Conservation (phyloP, 2,797 vertebrate species). For the Tadarida brasiliensis region DNA sequence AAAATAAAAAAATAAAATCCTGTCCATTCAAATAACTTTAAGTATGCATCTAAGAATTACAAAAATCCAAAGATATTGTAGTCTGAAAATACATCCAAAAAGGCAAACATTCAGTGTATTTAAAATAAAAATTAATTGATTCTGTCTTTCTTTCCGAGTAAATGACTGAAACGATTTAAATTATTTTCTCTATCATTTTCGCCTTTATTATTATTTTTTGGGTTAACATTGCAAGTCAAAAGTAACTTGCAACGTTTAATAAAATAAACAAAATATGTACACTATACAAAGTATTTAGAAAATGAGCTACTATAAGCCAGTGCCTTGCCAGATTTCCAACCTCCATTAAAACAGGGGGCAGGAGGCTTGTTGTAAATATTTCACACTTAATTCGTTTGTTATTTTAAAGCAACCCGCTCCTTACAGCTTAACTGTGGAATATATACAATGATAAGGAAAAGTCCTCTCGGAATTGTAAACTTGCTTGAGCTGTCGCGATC, state of each 20-base stretch:
- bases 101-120: background rate
- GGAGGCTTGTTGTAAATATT: constrained; percentile 80
- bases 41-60: background rate
- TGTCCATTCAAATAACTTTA: constrained; percentile 26
- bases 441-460: constrained; percentile 74
- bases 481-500: constrained; percentile 76
- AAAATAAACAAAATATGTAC: constrained; percentile 29
- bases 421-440: constrained; percentile 69
- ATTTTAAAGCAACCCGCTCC: constrained; percentile 76
- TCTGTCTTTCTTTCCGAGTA: background rate
- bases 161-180: background rate
- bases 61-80: background rate
- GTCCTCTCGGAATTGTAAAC: constrained; percentile 78
- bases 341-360: constrained; percentile 75
- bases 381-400: constrained; percentile 84
- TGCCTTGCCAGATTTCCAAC: constrained; percentile 59
- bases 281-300: background rate
- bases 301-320: background rate
- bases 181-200: background rate
- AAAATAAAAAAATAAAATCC: background rate
- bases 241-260: background rate
- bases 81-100: background rate
- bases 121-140: background rate
- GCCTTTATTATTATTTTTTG: background rate
- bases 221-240: constrained; percentile 23